Percentiles rank a stretch among this genome's conserved stretches.
Evolutionary conservation across 2,797 vertebrate species (phyloP).

Genomic region (Eupleurogrammus muticus): DNA sequence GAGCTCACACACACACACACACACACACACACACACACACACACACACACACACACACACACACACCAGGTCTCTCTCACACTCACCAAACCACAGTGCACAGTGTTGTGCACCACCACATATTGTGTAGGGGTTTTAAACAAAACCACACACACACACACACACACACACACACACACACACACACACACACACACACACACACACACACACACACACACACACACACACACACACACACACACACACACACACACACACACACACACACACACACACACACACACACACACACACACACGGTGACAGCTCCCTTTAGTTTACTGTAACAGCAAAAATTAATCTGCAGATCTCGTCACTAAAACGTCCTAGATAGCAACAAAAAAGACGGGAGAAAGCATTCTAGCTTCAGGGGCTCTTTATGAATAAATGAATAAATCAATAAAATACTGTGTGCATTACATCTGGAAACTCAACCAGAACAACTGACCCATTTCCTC

Average conservation of each 20-base stretch:
- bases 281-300: conserved; percentile 11
- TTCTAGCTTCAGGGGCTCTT: too few relatives aligned
- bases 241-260: not conserved
- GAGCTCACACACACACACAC: conserved; percentile 55
- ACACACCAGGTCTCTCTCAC: conserved; percentile 4
- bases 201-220: not conserved
- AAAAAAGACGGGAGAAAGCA: not conserved
- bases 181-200: not conserved
- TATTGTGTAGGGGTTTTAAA: not conserved
- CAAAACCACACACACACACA: not conserved
- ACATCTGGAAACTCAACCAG: not conserved
- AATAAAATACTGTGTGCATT: not conserved
- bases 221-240: not conserved
- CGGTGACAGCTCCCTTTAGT: not conserved
- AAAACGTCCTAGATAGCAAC: not conserved
- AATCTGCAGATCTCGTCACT: not conserved
- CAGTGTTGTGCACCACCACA: conserved; percentile 42
- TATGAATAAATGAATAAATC: too few relatives aligned
- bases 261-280: not conserved
- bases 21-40: conserved; percentile 13
- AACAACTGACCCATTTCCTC: not conserved
- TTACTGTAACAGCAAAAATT: not conserved
- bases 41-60: conserved; percentile 41
- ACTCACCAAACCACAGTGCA: conserved; percentile 42
- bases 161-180: not conserved